Evolutionary conservation across 2,113 vertebrate genomes (phyloP), one percentile per base, ranked within the genome.

Genomic region (Castor canadensis): DNA sequence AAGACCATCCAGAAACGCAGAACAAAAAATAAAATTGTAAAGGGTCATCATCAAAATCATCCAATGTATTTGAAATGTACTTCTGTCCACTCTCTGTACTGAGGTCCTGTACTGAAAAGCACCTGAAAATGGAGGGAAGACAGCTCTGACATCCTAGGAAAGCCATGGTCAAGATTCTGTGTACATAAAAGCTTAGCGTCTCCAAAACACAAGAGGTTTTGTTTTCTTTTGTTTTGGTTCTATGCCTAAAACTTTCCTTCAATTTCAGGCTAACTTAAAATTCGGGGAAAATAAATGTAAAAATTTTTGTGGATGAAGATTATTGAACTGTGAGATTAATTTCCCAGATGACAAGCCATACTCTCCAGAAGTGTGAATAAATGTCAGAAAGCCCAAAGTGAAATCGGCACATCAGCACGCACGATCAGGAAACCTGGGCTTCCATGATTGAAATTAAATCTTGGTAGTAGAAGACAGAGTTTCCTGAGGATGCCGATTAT

Each of bases 221-320:
- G 71, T n/a, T n/a, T n/a, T n/a, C n/a, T n/a, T n/a, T n/a, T n/a
- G n/a, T n/a, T n/a, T n/a, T n/a, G 45, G 32, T 84, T 87, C 54
- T 64, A 9, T 45, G 32, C 77, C 87, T 94, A 54, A 89, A 82
- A 80, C 38, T 62, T 94, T 60, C 64, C 62, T 87, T 77, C n/a
- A 73, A 64, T 43, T 73, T 89, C 15, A 91, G 77, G 89, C 30
- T 76, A 85, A 73, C 73, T 94, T 86, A 86, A 91, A 88, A 89
- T 83, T n/a, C 28, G 77, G 28, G 19, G 2, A n/a, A 62, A 89
- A 64, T 30, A 67, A 22, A 62, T 79, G n/a, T 64, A 58, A 58
- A 30, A 89, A 22, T 45, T 58, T 52, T 54, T 67, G 3, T 67
- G 26, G 54, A 40, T 77, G 52, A 67, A 69, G 62, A 90, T 58